Percentiles rank a stretch among this genome's conserved stretches.
phyloP scores from a whole-genome alignment of 1,140 invertebrate species.

The Acromyrmex heyeri region DNA sequence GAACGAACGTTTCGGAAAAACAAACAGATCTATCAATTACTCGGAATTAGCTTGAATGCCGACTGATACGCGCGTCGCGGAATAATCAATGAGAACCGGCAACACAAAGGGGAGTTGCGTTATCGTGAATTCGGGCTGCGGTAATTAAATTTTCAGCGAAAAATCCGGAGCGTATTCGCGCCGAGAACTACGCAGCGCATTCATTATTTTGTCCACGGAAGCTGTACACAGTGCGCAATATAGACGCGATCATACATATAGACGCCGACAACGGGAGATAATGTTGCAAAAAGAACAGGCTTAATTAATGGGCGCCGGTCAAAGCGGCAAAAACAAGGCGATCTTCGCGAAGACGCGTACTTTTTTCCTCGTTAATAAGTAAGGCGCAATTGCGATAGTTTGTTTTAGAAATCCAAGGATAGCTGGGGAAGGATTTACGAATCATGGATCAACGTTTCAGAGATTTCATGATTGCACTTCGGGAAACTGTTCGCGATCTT shows the following conservation, averaged over 20 bases:
- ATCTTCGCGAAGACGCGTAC: not conserved
- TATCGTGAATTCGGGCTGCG: not conserved
- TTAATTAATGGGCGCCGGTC: conserved; percentile 67
- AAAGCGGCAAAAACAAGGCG: conserved; percentile 47
- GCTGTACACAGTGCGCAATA: not conserved
- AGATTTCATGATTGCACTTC: not conserved
- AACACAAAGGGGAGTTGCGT: not conserved
- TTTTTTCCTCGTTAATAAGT: not conserved
- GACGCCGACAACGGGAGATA: not conserved
- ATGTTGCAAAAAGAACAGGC: conserved; percentile 61
- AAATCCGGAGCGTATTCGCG: not conserved
- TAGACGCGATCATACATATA: not conserved
- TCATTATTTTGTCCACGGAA: conserved; percentile 10
- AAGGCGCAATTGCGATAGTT: no score
- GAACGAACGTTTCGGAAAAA: conserved; percentile 9
- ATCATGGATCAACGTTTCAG: not conserved
- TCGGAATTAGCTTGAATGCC: conserved; percentile 8
- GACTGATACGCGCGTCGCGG: conserved; percentile 11
- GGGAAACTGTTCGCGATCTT: not conserved
- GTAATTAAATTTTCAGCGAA: conserved; percentile 4
- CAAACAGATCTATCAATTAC: conserved; percentile 44
- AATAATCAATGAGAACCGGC: conserved; percentile 12
- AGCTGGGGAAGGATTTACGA: no score
- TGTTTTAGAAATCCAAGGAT: no score
- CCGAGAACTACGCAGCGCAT: conserved; percentile 25